phyloP scores from a whole-genome alignment of 2,888 invertebrate species.

The Uropetala carovei region DNA sequence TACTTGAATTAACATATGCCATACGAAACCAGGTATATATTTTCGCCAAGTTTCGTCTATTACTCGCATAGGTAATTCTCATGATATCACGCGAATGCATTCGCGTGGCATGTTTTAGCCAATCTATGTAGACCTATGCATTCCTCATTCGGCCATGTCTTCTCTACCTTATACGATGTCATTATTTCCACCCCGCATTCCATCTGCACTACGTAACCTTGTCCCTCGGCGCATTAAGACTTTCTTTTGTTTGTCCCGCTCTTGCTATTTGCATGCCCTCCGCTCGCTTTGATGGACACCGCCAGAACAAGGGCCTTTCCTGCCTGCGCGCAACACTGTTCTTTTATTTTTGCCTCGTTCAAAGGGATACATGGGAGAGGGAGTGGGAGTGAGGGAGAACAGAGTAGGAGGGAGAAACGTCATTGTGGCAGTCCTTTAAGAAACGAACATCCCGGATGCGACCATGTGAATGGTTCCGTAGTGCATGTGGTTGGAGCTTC shows the following conservation, averaged over 20 bases:
- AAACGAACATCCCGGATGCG: background rate
- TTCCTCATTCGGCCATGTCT: background rate
- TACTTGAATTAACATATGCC: too few species aligned
- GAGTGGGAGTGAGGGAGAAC: background rate
- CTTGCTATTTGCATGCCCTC: slow-evolving; percentile 30
- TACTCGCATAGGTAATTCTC: too few species aligned
- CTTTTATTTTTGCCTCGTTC: background rate
- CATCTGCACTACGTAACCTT: background rate
- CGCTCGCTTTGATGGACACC: slow-evolving; percentile 30
- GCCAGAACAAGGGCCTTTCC: background rate
- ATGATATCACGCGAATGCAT: too few species aligned
- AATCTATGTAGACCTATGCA: too few species aligned
- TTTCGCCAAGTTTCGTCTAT: too few species aligned
- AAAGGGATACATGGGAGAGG: background rate
- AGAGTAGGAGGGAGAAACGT: background rate
- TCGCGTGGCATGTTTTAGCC: too few species aligned
- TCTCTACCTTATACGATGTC: background rate
- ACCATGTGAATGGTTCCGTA: background rate
- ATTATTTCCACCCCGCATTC: background rate
- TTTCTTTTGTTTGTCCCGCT: slow-evolving; percentile 14
- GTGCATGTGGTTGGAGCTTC: background rate
- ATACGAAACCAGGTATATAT: too few species aligned
- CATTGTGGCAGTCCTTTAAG: too few species aligned
- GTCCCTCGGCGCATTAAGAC: slow-evolving; percentile 7
- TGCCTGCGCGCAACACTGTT: background rate